Percentiles rank a stretch among this genome's conserved stretches.
Conservation (phyloP, 2,888 invertebrate species). For the Dasysyrphus albostriatus region DNA sequence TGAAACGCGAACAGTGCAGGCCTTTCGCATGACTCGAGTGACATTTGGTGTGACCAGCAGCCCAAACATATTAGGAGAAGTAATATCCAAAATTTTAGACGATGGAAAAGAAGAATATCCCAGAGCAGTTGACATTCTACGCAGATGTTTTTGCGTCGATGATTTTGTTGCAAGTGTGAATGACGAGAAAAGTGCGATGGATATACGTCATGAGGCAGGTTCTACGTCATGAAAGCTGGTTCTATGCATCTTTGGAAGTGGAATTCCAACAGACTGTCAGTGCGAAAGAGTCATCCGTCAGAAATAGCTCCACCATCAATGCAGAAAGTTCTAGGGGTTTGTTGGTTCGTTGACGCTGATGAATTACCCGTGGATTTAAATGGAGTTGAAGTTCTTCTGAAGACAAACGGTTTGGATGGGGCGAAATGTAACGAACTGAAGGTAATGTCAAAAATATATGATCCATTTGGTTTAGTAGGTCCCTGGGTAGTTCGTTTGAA, state of each 20-base stretch:
- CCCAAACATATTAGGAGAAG: constrained; percentile 13
- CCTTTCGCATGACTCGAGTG: not conserved
- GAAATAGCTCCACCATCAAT: too few species aligned
- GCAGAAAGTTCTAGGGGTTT: constrained; percentile 19
- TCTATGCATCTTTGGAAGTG: constrained; percentile 36
- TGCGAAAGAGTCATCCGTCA: too few species aligned
- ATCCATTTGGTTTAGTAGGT: constrained; percentile 47
- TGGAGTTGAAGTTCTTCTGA: constrained; percentile 7
- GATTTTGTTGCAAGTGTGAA: constrained; percentile 6
- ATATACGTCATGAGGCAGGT: constrained; percentile 17
- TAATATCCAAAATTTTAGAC: constrained; percentile 4
- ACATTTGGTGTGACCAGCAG: not conserved
- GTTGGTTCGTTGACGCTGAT: constrained; percentile 40
- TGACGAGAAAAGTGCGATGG: constrained; percentile 6
- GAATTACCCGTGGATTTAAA: constrained; percentile 35
- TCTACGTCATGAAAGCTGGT: constrained; percentile 22
- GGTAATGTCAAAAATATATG: constrained; percentile 39
- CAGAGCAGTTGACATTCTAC: constrained; percentile 11
- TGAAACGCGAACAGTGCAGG: not conserved
- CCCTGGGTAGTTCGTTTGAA: constrained; percentile 33
- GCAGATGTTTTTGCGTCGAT: constrained; percentile 39
- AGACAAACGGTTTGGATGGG: constrained; percentile 5
- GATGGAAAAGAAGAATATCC: constrained; percentile 18
- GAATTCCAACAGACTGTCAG: too few species aligned
- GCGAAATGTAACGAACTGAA: constrained; percentile 25